Evolutionary conservation across 2,888 invertebrate genomes (phyloP).

Genomic region (Falcaria lacertinaria): DNA sequence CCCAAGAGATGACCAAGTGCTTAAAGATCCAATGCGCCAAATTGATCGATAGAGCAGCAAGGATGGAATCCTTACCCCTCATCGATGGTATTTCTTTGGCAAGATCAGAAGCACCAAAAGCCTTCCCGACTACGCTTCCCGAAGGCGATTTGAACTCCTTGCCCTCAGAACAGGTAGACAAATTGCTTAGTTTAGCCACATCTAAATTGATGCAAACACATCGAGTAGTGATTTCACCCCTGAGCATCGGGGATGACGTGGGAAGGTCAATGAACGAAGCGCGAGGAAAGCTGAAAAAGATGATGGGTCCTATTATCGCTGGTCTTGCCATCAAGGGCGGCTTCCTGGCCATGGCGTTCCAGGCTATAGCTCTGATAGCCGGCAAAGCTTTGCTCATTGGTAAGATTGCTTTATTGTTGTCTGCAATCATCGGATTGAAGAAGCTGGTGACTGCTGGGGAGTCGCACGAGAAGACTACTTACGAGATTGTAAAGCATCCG

Average conservation of each 20-base stretch:
- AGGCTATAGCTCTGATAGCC: conserved; percentile 86
- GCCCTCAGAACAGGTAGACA: conserved; percentile 80
- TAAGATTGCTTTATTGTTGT: conserved; percentile 89
- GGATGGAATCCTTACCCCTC: conserved; percentile 80
- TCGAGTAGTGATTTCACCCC: conserved; percentile 75
- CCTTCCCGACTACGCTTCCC: conserved; percentile 71
- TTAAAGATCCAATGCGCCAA: conserved; percentile 85
- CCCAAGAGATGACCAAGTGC: conserved; percentile 83
- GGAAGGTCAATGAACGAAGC: conserved; percentile 75
- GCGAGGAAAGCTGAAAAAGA: conserved; percentile 82
- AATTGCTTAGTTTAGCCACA: conserved; percentile 76
- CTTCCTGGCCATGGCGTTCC: conserved; percentile 86
- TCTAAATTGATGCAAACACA: conserved; percentile 81
- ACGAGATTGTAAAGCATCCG: conserved; percentile 93
- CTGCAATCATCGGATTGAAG: conserved; percentile 89
- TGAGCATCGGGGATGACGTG: conserved; percentile 58
- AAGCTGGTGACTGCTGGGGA: conserved; percentile 84
- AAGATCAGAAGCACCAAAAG: conserved; percentile 62
- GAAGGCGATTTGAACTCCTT: conserved; percentile 81
- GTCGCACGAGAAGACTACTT: conserved; percentile 88
- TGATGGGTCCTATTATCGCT: conserved; percentile 83
- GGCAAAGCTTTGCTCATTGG: conserved; percentile 90
- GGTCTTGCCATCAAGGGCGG: conserved; percentile 85
- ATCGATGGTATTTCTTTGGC: conserved; percentile 82
- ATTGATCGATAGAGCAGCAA: conserved; percentile 82